phyloP scores from a whole-genome alignment of 2,888 invertebrate genomes.

The Drosophila fulvimacula region DNA sequence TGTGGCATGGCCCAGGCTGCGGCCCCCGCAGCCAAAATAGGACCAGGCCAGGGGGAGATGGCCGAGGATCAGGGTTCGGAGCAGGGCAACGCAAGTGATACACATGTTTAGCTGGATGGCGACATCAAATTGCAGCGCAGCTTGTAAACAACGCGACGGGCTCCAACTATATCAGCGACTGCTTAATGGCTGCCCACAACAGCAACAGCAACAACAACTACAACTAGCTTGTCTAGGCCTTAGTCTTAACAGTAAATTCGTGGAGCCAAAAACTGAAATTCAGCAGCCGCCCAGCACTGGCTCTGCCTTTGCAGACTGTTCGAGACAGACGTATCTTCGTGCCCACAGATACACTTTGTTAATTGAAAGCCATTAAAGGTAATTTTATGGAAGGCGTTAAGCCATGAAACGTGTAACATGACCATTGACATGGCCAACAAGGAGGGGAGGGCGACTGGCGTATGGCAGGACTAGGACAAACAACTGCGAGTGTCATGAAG shows the following conservation, averaged over 20 bases:
- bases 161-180: constrained; percentile 36
- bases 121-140: constrained; percentile 77
- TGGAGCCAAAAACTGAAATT: constrained; percentile 29
- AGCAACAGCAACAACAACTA: constrained; percentile 15
- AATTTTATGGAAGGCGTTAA: constrained; percentile 85
- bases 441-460: not conserved
- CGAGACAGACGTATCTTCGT: constrained; percentile 62
- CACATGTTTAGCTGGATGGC: constrained; percentile 82
- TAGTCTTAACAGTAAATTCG: constrained; percentile 65
- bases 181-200: constrained; percentile 47
- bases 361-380: constrained; percentile 85
- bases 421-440: constrained; percentile 77
- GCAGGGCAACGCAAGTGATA: constrained; percentile 63
- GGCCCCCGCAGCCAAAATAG: constrained; percentile 11
- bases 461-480: constrained; percentile 37
- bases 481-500: constrained; percentile 49
- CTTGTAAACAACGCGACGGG: constrained; percentile 46
- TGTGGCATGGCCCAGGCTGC: constrained; percentile 43
- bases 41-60: not conserved
- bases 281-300: constrained; percentile 45
- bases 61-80: not conserved
- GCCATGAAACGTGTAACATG: constrained; percentile 84
- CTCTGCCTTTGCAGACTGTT: constrained; percentile 38
- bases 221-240: constrained; percentile 17
- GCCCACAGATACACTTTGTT: constrained; percentile 83